These are phyloP conservation scores for Sula dactylatra DNA, from an alignment of 2,113 vertebrate genomes.

Conservation along the genomic window DNA sequence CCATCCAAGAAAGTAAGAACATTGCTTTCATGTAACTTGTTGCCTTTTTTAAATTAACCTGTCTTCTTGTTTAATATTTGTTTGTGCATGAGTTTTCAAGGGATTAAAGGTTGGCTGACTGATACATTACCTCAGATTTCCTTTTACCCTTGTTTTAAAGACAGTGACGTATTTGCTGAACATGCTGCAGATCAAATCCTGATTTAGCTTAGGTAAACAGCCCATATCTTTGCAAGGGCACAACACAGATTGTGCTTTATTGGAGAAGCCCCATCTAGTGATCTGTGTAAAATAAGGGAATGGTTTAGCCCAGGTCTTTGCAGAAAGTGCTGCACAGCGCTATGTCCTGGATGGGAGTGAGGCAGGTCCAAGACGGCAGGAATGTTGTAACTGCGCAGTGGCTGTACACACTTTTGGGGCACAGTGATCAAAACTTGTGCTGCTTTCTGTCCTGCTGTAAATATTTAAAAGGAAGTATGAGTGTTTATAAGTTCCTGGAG, in stretches of 20 bases:
- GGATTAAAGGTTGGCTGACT: background rate
- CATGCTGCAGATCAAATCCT: background rate
- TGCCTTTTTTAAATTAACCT: background rate
- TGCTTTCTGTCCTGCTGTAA: background rate
- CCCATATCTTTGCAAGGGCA: background rate
- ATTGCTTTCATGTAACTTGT: background rate
- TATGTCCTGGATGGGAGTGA: background rate
- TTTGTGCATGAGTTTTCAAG: background rate
- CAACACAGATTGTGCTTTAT: background rate
- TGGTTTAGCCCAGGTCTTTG: background rate
- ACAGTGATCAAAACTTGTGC: background rate
- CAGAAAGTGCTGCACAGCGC: background rate
- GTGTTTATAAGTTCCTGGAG: background rate
- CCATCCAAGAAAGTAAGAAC: background rate
- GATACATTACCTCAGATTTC: background rate
- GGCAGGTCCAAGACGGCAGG: fast-evolving
- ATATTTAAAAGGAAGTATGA: background rate
- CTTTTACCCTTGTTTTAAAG: background rate
- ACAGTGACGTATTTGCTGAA: background rate
- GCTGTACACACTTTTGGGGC: background rate
- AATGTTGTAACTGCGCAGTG: background rate
- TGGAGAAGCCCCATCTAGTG: background rate
- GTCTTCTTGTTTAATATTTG: background rate
- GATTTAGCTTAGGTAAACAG: background rate
- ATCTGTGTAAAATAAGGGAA: background rate